A percentile compares a stretch with the other conserved stretches of the same genome.
These are phyloP conservation scores for Rambutsinella grinnellia DNA, from an alignment of 2,888 invertebrate species.

Conservation along the genomic window DNA sequence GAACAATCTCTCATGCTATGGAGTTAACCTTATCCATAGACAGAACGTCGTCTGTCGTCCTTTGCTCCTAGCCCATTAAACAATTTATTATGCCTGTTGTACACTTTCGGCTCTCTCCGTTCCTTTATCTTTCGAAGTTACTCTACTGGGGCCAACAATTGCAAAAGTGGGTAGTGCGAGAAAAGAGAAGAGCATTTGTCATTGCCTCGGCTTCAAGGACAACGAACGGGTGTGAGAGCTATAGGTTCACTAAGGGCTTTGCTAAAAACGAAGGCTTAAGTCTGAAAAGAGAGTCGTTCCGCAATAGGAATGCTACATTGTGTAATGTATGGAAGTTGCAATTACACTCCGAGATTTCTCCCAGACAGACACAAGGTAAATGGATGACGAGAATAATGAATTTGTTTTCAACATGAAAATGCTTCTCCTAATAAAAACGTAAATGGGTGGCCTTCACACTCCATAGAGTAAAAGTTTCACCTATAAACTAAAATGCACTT, in stretches of 20 bases:
- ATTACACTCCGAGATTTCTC: neutral
- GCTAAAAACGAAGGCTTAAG: neutral
- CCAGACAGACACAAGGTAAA: neutral
- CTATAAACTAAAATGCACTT: neutral
- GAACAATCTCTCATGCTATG: neutral
- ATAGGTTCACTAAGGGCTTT: constrained; percentile 23
- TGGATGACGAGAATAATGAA: neutral
- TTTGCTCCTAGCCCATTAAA: constrained; percentile 38
- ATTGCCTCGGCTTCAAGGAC: constrained; percentile 49
- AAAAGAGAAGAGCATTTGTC: constrained; percentile 39
- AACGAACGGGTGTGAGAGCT: constrained; percentile 32
- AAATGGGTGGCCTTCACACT: neutral
- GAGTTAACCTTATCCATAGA: neutral
- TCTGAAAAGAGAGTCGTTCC: constrained; percentile 6
- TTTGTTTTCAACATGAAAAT: neutral
- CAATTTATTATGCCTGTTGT: constrained; percentile 48
- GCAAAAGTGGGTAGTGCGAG: constrained; percentile 26
- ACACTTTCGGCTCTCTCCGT: constrained; percentile 48
- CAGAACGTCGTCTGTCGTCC: neutral
- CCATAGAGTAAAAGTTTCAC: neutral
- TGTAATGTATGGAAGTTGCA: neutral
- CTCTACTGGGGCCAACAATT: constrained; percentile 43
- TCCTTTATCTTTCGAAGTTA: constrained; percentile 38
- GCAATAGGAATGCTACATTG: neutral
- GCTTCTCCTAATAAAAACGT: neutral